Evolutionary conservation across 1,140 invertebrate species (phyloP).

Genomic region (Lycorma delicatula): DNA sequence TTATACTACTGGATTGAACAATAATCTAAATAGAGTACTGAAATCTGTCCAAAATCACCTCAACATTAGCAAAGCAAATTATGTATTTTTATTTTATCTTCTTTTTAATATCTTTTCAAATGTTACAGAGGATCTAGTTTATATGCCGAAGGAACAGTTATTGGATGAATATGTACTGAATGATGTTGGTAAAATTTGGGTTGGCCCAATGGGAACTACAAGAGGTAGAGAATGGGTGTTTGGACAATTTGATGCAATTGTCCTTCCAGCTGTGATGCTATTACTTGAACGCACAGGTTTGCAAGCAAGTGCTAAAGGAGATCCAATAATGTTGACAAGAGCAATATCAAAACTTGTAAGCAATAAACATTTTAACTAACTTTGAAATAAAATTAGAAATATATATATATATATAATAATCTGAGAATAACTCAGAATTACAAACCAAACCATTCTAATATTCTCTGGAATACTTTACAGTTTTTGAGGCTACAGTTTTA

Average conservation of each 20-base stretch:
- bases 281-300: slow-evolving; percentile 51
- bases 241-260: slow-evolving; percentile 60
- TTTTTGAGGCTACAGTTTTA: too few relatives aligned
- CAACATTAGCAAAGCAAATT: background rate
- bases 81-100: background rate
- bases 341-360: slow-evolving; percentile 62
- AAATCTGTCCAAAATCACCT: background rate
- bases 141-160: slow-evolving; percentile 52
- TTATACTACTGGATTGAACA: too few relatives aligned
- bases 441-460: too few relatives aligned
- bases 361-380: slow-evolving; percentile 12
- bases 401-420: too few relatives aligned
- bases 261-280: slow-evolving; percentile 53
- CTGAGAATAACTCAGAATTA: too few relatives aligned
- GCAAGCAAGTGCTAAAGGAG: slow-evolving; percentile 54
- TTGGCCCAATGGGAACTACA: slow-evolving; percentile 52
- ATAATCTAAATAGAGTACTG: too few relatives aligned
- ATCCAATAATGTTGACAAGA: slow-evolving; percentile 59
- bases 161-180: slow-evolving; percentile 63
- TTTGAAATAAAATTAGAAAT: too few relatives aligned
- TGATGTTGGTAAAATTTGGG: slow-evolving; percentile 65
- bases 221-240: slow-evolving; percentile 64
- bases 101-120: too few relatives aligned
- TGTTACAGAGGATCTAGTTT: slow-evolving; percentile 50
- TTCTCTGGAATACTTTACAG: too few relatives aligned